Evolutionary conservation across 1,140 invertebrate genomes (phyloP), one percentile per base, ranked within the genome.

Genomic region (Bombus consobrinus): DNA sequence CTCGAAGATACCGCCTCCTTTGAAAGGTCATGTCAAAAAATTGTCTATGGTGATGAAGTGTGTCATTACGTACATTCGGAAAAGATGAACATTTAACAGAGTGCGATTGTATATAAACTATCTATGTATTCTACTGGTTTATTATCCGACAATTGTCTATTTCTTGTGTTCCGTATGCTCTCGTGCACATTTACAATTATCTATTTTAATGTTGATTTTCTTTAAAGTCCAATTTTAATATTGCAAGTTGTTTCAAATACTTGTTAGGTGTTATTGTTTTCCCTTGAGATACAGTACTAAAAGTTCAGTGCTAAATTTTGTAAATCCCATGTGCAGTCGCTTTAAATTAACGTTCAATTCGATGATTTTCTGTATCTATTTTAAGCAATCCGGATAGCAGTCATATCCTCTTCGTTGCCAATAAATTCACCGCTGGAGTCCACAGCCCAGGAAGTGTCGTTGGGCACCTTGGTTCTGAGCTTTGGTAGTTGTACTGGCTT

Each of bases 371-470:
- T 81, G 85, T 9, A 86, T 57, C 64, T 92, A 92, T 15, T 37
- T 73, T 15, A 85, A 87, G 18, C 85, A 78, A 66, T 89, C 47
- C 2, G 73, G 83, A 66, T 90, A 43, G 13, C 43, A 15, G 13
- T 43, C 43, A 43, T 43, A 43, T 43, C 13, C 43, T 43, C 12
- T 13, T 15, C 3, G 13, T 43, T 43, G 13, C 97, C 13, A 93
- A 98, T 97, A 91, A 98, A 98, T 93, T 98, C 97, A 98, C 98
- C 98, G 92, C 97, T 98, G 81, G 97, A 98, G 94, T 98, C 98
- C 47, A 98, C 96, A 77, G 97, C 96, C 97, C 98, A 98, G 13
- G 96, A 97, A 41, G 97, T 96, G 85, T 97, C 97, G 88, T 96
- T 96, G 89, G 96, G 96, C 32, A 95, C 93, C 62, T 96, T 96